Conservation (phyloP, 30 jellyfish, hydroid and myxozoan species). For the Pelagia noctiluca region DNA sequence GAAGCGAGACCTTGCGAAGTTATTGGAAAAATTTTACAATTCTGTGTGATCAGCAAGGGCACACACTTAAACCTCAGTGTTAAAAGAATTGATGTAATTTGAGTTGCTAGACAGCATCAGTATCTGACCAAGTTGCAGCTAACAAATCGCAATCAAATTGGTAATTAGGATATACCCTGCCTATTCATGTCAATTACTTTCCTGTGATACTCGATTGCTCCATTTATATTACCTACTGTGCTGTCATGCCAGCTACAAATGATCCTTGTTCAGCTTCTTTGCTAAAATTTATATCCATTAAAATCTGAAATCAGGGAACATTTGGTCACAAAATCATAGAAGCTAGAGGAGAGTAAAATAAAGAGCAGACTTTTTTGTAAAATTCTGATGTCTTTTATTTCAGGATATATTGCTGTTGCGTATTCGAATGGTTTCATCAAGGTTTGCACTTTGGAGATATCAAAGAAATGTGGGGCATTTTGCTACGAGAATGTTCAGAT, state of each 20-base stretch:
- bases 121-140: too few species aligned
- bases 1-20: background rate
- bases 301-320: too few species aligned
- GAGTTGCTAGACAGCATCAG: too few species aligned
- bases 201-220: background rate
- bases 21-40: background rate
- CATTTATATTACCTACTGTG: background rate
- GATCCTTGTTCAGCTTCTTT: background rate
- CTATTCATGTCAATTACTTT: too few species aligned
- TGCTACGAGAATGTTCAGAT: slow-evolving; percentile 29
- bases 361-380: background rate
- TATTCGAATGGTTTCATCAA: slow-evolving; percentile 44
- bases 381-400: background rate
- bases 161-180: too few species aligned
- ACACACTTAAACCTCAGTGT: background rate
- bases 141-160: too few species aligned
- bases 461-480: background rate
- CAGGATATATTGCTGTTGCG: slow-evolving; percentile 60
- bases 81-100: too few species aligned
- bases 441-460: slow-evolving; percentile 11
- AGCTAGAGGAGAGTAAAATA: background rate
- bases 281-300: too few species aligned
- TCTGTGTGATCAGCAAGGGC: background rate
- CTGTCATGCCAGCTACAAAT: background rate
- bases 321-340: too few species aligned